Conservation (phyloP, 2,113 vertebrate species). For the Illadopsis cleaveri region DNA sequence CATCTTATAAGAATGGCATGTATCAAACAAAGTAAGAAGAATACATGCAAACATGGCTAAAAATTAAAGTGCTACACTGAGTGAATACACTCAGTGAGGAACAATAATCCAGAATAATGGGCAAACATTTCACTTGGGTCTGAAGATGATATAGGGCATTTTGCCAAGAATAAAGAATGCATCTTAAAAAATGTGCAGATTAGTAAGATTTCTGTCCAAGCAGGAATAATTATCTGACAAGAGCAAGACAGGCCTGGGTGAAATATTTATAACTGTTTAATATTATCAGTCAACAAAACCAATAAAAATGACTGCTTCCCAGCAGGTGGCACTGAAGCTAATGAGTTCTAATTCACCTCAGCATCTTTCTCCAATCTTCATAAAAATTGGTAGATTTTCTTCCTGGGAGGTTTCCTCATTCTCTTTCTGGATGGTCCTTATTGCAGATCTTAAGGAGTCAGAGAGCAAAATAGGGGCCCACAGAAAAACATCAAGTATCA, state of each 20-base stretch:
- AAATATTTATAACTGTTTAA: neutral
- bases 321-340: slow-evolving; percentile 36
- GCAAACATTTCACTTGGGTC: neutral
- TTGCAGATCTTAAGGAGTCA: neutral
- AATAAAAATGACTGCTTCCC: neutral
- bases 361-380: neutral
- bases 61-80: neutral
- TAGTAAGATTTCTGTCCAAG: neutral
- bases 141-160: neutral
- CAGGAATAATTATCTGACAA: neutral
- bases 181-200: neutral
- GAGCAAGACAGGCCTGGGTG: neutral
- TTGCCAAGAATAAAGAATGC: neutral
- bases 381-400: neutral
- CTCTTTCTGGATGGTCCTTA: neutral
- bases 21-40: neutral
- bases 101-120: neutral
- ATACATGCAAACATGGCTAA: neutral
- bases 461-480: neutral
- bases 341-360: neutral
- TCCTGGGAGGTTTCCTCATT: neutral
- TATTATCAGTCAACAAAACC: neutral
- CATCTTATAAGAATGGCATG: neutral
- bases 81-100: neutral
- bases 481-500: neutral